phyloP scores from a whole-genome alignment of 2,888 invertebrate genomes.

The Digitonthophagus gazella region DNA sequence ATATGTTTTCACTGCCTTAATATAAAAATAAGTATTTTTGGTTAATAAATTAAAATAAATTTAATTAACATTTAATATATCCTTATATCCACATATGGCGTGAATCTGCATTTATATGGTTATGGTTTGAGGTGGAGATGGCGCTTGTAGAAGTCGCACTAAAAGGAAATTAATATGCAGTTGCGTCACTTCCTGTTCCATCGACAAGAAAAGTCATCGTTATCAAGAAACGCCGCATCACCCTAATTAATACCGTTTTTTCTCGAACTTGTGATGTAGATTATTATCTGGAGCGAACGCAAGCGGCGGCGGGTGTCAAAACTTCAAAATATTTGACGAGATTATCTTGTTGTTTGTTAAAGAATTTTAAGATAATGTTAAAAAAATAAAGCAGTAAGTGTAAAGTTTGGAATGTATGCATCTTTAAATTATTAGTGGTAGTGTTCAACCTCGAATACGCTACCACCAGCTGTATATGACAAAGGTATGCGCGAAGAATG shows the following conservation, averaged over 20 bases:
- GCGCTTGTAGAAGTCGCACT: slow-evolving; percentile 2
- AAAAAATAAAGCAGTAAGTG: background rate
- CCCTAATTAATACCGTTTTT: slow-evolving; percentile 10
- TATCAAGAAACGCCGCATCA: slow-evolving; percentile 16
- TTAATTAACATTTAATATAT: slow-evolving; percentile 5
- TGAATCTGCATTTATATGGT: slow-evolving; percentile 8
- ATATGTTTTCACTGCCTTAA: too few relatives aligned
- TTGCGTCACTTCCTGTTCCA: slow-evolving; percentile 9
- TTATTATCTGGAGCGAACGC: background rate
- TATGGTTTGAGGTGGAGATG: background rate
- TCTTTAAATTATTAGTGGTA: too few relatives aligned
- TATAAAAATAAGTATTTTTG: too few relatives aligned
- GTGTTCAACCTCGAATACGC: too few relatives aligned
- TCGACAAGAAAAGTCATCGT: slow-evolving; percentile 6
- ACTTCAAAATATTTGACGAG: background rate
- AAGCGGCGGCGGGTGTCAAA: background rate
- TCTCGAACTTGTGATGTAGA: background rate
- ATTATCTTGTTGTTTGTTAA: background rate
- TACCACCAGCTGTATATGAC: background rate
- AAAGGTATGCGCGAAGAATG: background rate
- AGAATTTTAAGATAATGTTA: background rate
- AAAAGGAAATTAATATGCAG: slow-evolving; percentile 18
- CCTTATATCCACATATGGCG: slow-evolving; percentile 15
- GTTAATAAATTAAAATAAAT: too few relatives aligned
- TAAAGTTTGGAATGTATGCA: too few relatives aligned